These are phyloP conservation scores for Chloropsis cyanopogon DNA, from an alignment of 2,113 vertebrate species.

Conservation along the genomic window DNA sequence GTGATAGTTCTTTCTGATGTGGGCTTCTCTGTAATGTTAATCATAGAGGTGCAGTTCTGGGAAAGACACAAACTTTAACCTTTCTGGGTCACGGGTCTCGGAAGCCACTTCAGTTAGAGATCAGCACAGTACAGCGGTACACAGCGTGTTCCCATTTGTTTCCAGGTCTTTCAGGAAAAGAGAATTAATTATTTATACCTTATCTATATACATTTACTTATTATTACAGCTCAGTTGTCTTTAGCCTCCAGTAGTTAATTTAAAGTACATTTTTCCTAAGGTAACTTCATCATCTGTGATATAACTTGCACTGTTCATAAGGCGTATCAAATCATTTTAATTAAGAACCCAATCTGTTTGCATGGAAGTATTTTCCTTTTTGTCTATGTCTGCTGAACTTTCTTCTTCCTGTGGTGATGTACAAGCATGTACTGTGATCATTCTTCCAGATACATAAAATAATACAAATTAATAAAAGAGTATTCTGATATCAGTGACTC, in stretches of 20 bases:
- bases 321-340: conserved; percentile 6
- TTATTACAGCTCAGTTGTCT: conserved; percentile 36
- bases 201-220: conserved; percentile 30
- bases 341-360: conserved; percentile 1
- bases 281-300: background rate
- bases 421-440: background rate
- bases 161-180: conserved; percentile 38
- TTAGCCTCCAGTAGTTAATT: conserved; percentile 1
- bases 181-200: conserved; percentile 40
- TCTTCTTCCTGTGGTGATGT: background rate
- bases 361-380: background rate
- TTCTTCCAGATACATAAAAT: background rate
- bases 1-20: conserved; percentile 11
- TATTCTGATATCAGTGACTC: background rate
- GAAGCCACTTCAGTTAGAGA: conserved; percentile 24
- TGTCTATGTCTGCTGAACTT: background rate
- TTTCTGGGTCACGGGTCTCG: conserved; percentile 48
- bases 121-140: background rate
- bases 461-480: background rate
- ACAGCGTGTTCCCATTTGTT: conserved; percentile 14
- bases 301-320: background rate
- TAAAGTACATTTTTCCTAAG: conserved; percentile 35
- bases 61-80: conserved; percentile 67
- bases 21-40: conserved; percentile 58
- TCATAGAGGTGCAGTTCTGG: conserved; percentile 59